These are phyloP conservation scores for Ornithoptera alexandrae DNA, from an alignment of 2,888 invertebrate species.

Conservation along the genomic window DNA sequence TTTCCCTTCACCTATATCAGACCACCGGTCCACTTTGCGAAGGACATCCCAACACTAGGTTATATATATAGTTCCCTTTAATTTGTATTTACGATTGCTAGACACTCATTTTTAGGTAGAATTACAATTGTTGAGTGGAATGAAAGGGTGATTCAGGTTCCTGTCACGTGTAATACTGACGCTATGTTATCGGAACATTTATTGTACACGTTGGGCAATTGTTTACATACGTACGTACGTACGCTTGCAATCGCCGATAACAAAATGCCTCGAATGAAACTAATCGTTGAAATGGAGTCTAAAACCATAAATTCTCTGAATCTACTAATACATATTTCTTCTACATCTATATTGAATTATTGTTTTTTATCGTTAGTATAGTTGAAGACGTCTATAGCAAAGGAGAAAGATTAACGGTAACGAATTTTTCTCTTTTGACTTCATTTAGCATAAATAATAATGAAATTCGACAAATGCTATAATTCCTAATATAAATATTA, in stretches of 20 bases:
- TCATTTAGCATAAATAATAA: no score
- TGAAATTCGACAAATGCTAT: no score
- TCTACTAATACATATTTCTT: neutral
- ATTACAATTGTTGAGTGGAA: neutral
- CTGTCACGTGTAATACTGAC: slow-evolving; percentile 5
- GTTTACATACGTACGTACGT: slow-evolving; percentile 12
- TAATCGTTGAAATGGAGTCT: slow-evolving; percentile 12
- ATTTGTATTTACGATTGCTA: no score
- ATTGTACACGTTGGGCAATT: slow-evolving; percentile 14
- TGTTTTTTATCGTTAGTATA: neutral
- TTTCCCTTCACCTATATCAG: no score
- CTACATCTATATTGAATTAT: neutral
- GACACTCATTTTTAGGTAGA: neutral
- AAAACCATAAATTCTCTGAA: neutral
- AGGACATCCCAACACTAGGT: no score
- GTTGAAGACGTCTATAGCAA: neutral
- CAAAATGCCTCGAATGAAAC: slow-evolving; percentile 16
- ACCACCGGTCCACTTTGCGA: no score
- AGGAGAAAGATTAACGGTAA: neutral
- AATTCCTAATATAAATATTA: no score
- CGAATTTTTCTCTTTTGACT: no score
- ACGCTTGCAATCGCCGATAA: slow-evolving; percentile 7
- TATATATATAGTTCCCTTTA: no score
- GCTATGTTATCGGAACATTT: slow-evolving; percentile 13
- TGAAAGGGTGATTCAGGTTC: slow-evolving; percentile 9